Evolutionary conservation across 2,113 vertebrate genomes (phyloP), one percentile per base, ranked within the genome.

Genomic region (Odontophorus gujanensis): DNA sequence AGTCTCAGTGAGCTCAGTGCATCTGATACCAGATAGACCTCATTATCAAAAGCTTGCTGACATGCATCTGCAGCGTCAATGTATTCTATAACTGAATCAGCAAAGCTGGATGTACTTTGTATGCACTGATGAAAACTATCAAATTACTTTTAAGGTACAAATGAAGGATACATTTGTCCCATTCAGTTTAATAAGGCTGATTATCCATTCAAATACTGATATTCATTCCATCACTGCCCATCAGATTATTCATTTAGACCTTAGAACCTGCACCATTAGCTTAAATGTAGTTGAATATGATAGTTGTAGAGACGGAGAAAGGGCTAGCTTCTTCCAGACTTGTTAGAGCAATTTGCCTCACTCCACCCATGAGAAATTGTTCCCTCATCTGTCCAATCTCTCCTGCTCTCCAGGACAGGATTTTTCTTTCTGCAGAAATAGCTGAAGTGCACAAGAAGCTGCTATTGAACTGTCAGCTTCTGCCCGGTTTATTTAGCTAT

Each of bases 381-480:
- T 13, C 20, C 36, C 28, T 51, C 57, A 14, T 21, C 81, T 50
- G 24, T 69, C 45, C 5, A 1, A 24, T 69, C 48, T 89, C 40
- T 36, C 75, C 26, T 85, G n/a, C 66, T 91, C 40, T 89, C 53
- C 36, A 63, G 42, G 75, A 26, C 51, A 55, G 74, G 25, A 42
- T 89, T 91, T 89, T 25, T 66, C 55, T 80, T 80, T 36, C 75
- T 77, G 26, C 45, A 73, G 67, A 63, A 92, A 58, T 15, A 85
- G 40, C 43, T 85, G 81, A 93, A 42, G 66, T 93, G 58, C 78
- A 71, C 48, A 79, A 7, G 4, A 91, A 96, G 84, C 94, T 92
- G 66, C 80, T 96, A 94, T 79, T 96, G 93, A 96, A 91, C 91
- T 95, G 94, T 96, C 93, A 87, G 28, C 87, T 96, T 96, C 74